These are phyloP conservation scores for Brachypterus glaber DNA, from an alignment of 2,888 invertebrate genomes.

Conservation along the genomic window DNA sequence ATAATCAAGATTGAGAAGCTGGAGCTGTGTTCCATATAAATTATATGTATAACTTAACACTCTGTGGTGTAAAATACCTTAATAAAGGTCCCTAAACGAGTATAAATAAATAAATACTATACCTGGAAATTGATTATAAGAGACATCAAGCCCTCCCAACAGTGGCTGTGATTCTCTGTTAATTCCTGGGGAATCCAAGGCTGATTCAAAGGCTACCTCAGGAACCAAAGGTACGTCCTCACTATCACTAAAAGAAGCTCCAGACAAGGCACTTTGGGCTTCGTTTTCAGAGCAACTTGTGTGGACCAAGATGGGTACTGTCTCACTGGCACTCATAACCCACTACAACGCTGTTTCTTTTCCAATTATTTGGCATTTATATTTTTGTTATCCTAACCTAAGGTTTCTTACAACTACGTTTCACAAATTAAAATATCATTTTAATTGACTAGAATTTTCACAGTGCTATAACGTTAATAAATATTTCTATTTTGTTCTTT, in stretches of 20 bases:
- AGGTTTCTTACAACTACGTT: conserved; percentile 7
- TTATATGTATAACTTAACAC: no score
- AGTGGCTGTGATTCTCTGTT: conserved; percentile 93
- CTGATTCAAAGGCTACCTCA: conserved; percentile 73
- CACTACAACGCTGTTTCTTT: conserved; percentile 13
- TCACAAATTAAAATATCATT: conserved; percentile 11
- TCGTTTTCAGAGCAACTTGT: conserved; percentile 32
- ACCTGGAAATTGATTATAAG: conserved; percentile 85
- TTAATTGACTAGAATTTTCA: conserved; percentile 27
- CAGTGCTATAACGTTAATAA: conserved; percentile 8
- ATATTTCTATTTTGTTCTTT: conserved; percentile 14
- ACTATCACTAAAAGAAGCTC: conserved; percentile 33
- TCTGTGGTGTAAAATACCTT: no score
- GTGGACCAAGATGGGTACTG: conserved; percentile 38
- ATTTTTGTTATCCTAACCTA: conserved; percentile 10
- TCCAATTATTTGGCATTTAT: conserved; percentile 6
- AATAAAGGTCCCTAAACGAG: no score
- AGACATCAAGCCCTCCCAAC: conserved; percentile 70
- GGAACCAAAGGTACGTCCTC: conserved; percentile 72
- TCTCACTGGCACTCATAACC: conserved; percentile 40
- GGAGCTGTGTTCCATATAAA: no score
- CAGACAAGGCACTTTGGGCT: conserved; percentile 33
- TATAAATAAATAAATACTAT: no score
- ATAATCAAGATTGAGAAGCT: no score
- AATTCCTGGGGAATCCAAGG: conserved; percentile 73